Evolutionary conservation across 2,888 invertebrate genomes (phyloP), one percentile per base, ranked within the genome.

Genomic region (Leptarthrus brevirostris): DNA sequence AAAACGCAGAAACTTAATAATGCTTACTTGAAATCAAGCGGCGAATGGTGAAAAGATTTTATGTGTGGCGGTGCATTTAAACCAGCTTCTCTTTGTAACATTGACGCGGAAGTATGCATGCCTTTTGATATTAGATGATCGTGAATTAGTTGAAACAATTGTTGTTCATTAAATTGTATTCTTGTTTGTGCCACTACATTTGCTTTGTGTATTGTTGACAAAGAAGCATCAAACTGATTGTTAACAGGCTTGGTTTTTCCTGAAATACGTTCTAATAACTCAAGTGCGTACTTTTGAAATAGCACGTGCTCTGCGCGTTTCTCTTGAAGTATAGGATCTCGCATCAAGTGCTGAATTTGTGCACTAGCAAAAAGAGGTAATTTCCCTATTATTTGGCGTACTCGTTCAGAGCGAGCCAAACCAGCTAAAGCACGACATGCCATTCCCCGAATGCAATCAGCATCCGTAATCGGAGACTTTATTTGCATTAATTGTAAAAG

Each of bases 131-230:
- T 82, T 70, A 98, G 87, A 86, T 98, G 97, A 73, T 94, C 92
- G 80, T 95, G 91, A 56, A 99, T 96, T 10, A 99, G 86, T 83
- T 96, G 95, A 78, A 96, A 89, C 36, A 99, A 86, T 84, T 99
- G 97, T 53, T 93, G 91, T 83, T 96, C 95, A 84, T 97, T 96
- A 87, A 94, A 99, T 81, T 93, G 93, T 75, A 99, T 98, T 77
- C 93, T 91, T 0, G 98, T 98, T 85, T 97, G 96, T 0, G 97
- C 97, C 0, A 98, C 96, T 53, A 98, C 95, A 85, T 96, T 96
- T 0, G 97, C 95, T 85, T 93, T 90, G 81, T 96, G 93, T 82
- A 97, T 95, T 81, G 95, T 95, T 20, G 93, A 93, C 12, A 96
- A 86, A 0, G 96, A 95, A 0, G 93, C 91, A 85, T 95, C 95